phyloP scores from a whole-genome alignment of 2,888 invertebrate species.

The Sinodicranocentrus sp. region DNA sequence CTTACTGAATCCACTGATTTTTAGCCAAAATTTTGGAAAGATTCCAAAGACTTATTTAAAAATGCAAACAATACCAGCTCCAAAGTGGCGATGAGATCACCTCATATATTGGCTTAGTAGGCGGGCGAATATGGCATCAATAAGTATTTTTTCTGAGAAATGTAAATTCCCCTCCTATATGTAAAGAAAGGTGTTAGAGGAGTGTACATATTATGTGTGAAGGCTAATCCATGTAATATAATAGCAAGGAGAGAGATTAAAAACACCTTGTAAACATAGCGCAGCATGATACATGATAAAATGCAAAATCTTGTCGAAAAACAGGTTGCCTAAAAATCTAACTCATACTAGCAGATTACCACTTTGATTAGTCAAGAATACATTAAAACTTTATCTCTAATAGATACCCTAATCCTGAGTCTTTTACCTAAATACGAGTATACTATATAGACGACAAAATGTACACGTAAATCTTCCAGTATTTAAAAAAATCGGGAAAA shows the following conservation, averaged over 20 bases:
- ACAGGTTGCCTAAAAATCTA: not conserved
- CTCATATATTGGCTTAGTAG: too few relatives aligned
- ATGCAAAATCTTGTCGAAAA: not conserved
- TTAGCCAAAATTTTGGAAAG: too few relatives aligned
- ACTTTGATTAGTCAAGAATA: not conserved
- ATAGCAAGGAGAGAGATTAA: not conserved
- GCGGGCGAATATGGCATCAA: too few relatives aligned
- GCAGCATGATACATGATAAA: slow-evolving; percentile 4
- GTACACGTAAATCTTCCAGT: too few relatives aligned
- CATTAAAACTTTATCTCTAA: not conserved
- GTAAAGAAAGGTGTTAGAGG: slow-evolving; percentile 1
- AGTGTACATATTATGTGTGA: slow-evolving; percentile 4
- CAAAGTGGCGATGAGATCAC: too few relatives aligned
- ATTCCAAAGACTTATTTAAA: too few relatives aligned
- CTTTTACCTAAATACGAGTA: not conserved
- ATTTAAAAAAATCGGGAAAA: too few relatives aligned
- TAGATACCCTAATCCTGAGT: not conserved
- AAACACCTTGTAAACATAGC: slow-evolving; percentile 12
- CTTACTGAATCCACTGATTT: too few relatives aligned
- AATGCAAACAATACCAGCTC: too few relatives aligned
- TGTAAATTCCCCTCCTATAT: too few relatives aligned
- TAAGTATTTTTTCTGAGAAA: too few relatives aligned
- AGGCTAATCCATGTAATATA: not conserved
- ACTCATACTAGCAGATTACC: not conserved
- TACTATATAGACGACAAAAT: not conserved